A percentile compares a stretch with the other conserved stretches of the same genome.
Conservation (phyloP, 2,888 invertebrate species). For the Therioaphis trifolii region DNA sequence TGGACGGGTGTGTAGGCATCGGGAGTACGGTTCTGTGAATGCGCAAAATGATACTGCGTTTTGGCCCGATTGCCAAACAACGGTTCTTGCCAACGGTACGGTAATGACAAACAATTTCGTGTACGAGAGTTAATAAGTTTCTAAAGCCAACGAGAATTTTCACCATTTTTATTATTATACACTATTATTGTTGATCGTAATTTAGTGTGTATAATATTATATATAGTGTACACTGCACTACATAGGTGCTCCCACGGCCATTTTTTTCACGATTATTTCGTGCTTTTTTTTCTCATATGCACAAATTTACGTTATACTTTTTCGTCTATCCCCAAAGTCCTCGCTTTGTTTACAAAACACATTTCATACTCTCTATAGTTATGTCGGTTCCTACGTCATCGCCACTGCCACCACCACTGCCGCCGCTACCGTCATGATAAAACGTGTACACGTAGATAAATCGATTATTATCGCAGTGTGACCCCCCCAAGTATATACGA, state of each 20-base stretch:
- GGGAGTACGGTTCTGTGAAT: background rate
- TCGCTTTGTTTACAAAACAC: constrained; percentile 12
- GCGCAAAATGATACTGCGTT: constrained; percentile 55
- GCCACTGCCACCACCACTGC: background rate
- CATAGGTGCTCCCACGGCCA: background rate
- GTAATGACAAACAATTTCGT: constrained; percentile 34
- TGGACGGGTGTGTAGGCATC: background rate
- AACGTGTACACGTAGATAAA: background rate
- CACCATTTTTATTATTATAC: background rate
- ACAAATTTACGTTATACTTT: background rate
- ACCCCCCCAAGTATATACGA: background rate
- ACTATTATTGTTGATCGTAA: no score
- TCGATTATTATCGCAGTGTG: background rate
- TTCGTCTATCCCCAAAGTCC: background rate
- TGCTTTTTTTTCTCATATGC: background rate
- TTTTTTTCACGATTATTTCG: constrained; percentile 3
- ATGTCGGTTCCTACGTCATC: background rate
- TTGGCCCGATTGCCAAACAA: constrained; percentile 53
- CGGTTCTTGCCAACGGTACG: constrained; percentile 56
- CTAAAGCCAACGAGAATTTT: background rate
- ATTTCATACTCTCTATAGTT: background rate
- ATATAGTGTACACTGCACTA: no score
- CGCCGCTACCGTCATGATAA: background rate
- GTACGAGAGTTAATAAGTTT: constrained; percentile 8
- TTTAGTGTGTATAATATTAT: no score